A percentile compares a stretch with the other conserved stretches of the same genome.
phyloP scores from a whole-genome alignment of 1,140 invertebrate species.

The Solenopsis fugax region DNA sequence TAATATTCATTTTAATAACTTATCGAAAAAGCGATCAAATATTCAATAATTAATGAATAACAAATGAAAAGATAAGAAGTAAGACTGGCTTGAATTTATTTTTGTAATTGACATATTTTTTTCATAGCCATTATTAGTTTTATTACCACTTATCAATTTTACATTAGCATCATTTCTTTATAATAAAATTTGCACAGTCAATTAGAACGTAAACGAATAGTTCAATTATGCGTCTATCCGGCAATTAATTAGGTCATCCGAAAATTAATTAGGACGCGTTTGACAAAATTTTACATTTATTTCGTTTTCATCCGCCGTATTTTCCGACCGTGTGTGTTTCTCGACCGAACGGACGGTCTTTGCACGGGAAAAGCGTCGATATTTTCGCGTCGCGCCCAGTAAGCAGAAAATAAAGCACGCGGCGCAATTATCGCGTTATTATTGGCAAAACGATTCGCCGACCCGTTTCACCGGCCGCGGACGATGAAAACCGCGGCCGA shows the following conservation, averaged over 20 bases:
- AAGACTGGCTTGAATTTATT: no score
- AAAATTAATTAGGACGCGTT: conserved; percentile 29
- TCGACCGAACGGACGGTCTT: not conserved
- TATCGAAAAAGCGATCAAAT: no score
- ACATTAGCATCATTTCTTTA: not conserved
- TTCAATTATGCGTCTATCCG: not conserved
- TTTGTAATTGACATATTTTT: no score
- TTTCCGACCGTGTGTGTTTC: not conserved
- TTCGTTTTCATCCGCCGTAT: conserved; percentile 3
- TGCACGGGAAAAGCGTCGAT: conserved; percentile 11
- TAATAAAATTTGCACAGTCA: not conserved
- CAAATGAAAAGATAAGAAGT: no score
- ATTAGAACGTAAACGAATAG: not conserved
- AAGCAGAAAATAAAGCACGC: conserved; percentile 53
- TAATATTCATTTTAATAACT: no score
- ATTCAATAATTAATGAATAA: no score
- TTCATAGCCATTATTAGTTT: no score
- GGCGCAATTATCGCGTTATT: conserved; percentile 57
- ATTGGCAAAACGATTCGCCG: conserved; percentile 52
- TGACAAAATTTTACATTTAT: conserved; percentile 11
- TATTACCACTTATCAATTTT: no score
- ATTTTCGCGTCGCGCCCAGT: conserved; percentile 8
- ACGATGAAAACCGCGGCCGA: conserved; percentile 32
- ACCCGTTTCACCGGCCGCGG: conserved; percentile 2
- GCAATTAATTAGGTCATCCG: conserved; percentile 7